Evolutionary conservation across 2,797 vertebrate genomes (phyloP), one percentile per base, ranked within the genome.

Genomic region (Poliocrania exsul): DNA sequence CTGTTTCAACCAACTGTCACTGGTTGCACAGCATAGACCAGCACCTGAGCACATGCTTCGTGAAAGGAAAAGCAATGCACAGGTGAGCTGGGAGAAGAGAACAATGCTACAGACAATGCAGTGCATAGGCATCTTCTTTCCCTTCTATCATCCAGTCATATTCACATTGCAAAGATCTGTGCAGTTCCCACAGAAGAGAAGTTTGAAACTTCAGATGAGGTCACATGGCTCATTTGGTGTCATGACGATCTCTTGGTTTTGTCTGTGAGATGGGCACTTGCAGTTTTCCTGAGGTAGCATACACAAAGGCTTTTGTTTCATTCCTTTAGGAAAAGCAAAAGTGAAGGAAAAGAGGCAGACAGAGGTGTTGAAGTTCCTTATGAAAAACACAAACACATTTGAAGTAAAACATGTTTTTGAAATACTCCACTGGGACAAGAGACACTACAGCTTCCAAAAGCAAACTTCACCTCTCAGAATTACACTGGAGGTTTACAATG

Each of bases 231-330:
- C 81, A 73, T 67, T 60, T 86, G 71, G 69, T 75, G 38, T 65
- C 69, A 73, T 9, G 38, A 26, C 67, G 51, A 62, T 61, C 33
- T 78, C 75, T 58, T 86, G 53, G 7, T 29, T 91, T 81, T 53
- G 54, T 51, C 57, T 7, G 6, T 64, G 60, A 95, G 64, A 58
- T 72, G 88, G 71, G 69, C 75, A 93, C 87, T 95, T 93, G 51
- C 79, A 94, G 64, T 60, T 94, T 90, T 92, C 84, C 86, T 97
- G 97, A 97, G 97, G 96, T 97, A 98, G 96, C 88, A 86, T 88
- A 79, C 54, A 87, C 8, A 78, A 77, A 93, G 21, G 62, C 90
- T 90, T 93, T 88, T 73, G 62, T 88, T 96, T 90, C 80, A 78
- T 64, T 78, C 37, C 16, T 85, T 87, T 51, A 72, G 69, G 19